Base-by-base conservation (phyloP, 2,797 vertebrate species). In the Rhincodon typus region DNA sequence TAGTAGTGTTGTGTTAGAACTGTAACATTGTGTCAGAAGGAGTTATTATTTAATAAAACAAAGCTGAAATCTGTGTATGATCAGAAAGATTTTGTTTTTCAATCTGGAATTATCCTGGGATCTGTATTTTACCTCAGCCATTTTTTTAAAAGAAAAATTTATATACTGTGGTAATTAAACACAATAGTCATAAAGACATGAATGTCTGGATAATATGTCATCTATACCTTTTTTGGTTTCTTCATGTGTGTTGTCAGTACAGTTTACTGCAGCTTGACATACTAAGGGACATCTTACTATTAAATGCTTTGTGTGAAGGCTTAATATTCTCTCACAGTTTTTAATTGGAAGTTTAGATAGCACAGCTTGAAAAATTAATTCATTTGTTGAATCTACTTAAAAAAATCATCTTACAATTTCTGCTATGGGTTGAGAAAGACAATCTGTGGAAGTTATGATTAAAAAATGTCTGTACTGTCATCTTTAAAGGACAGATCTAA, bases 371-470 rank as follows among this genome's bases (percentile, higher is more conserved):
- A 95, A 95, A 95, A 95, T 46, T 77, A 95, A 77, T 77, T 77
- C 25, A 95, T 95, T 62, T 95, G 94, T 77, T 94, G 70, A 50
- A 50, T 74, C 27, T 95, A 77, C 94, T 50, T 95, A 69, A 42
- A 69, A 67, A 69, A 42, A 25, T 42, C n/a, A 77, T 95, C 77
- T 95, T 77, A 95, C 8, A 57, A 77, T 95, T 72, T 34, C 70
- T 72, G 46, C 46, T 95, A 3, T 57, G 42, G 98, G 97, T 98
- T 98, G 98, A 98, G 98, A 98, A 98, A 98, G 98, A 98, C 98
- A 98, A 98, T 98, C 98, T 98, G 98, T 98, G 98, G 98, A 98
- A 98, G 98, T 98, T 98, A 98, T 98, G 98, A 98, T 98, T 98
- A 98, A 98, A 57, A 50, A 98, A 98, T 98, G 98, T 98, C 98